Percentiles rank a stretch among this genome's conserved stretches.
Evolutionary conservation across 2,113 vertebrate genomes (phyloP).

Genomic region (Pomatorhinus ruficollis): DNA sequence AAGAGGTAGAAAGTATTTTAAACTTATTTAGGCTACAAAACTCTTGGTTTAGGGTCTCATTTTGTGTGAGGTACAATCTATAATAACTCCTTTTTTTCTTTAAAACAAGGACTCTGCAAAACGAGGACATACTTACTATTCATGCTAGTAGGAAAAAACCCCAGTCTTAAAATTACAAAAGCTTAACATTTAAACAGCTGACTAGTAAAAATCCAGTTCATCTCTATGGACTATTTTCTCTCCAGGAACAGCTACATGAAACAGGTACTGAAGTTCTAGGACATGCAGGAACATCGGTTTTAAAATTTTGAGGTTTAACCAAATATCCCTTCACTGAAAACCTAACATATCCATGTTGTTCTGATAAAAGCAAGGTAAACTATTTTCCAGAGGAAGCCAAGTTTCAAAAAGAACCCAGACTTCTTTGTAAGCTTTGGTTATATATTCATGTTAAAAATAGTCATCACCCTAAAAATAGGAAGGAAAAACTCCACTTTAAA

Average conservation of each 20-base stretch:
- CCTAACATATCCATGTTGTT: fast-evolving
- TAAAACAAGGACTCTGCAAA: neutral
- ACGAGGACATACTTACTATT: neutral
- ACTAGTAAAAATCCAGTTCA: neutral
- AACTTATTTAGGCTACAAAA: neutral
- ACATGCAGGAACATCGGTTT: neutral
- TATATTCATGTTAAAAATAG: neutral
- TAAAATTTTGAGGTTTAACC: neutral
- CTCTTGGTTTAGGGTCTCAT: neutral
- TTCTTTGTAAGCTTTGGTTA: neutral
- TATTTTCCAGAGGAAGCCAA: neutral
- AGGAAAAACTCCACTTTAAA: neutral
- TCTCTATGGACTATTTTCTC: neutral
- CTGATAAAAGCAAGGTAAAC: neutral
- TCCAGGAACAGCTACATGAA: neutral
- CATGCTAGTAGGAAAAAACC: neutral
- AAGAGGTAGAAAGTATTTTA: neutral
- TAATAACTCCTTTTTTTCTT: neutral
- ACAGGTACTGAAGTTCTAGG: neutral
- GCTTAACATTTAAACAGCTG: neutral
- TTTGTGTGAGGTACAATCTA: neutral
- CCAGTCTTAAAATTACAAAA: neutral
- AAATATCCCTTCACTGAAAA: neutral
- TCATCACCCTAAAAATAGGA: neutral
- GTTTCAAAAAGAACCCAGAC: neutral